phyloP scores from a whole-genome alignment of 2,113 vertebrate species.

The Odobenus rosmarus region DNA sequence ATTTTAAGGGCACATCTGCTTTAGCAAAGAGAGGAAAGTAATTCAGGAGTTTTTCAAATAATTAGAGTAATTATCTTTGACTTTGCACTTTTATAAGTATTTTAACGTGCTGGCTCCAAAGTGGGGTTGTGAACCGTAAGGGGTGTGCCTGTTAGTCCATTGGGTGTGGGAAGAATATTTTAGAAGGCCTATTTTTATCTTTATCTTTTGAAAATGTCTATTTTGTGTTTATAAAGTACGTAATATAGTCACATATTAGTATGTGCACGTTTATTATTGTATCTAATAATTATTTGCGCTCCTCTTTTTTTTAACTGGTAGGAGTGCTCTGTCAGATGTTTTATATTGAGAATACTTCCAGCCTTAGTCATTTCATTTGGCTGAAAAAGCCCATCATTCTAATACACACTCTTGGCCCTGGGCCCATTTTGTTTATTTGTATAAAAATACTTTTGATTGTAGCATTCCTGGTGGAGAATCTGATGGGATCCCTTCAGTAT shows the following conservation, averaged over 20 bases:
- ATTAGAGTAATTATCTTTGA: conserved; percentile 16
- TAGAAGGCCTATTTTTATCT: neutral
- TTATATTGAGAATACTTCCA: neutral
- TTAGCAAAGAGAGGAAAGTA: conserved; percentile 40
- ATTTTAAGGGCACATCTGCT: neutral
- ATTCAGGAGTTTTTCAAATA: conserved; percentile 51
- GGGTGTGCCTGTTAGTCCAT: neutral
- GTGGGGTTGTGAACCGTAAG: neutral
- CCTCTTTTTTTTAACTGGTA: neutral
- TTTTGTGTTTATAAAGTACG: neutral
- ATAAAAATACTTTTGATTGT: neutral
- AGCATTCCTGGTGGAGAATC: neutral
- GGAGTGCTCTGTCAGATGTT: neutral
- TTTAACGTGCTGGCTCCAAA: neutral
- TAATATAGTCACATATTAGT: neutral
- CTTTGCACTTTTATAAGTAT: neutral
- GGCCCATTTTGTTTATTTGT: neutral
- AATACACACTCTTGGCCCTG: neutral
- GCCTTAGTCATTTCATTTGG: neutral
- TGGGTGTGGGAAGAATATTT: neutral
- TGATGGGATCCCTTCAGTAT: neutral
- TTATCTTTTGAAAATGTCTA: neutral
- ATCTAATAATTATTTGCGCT: neutral
- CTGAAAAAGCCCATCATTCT: neutral
- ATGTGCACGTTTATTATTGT: neutral